Base-by-base conservation (phyloP, 2,797 vertebrate genomes). In the Garrulus glandarius region DNA sequence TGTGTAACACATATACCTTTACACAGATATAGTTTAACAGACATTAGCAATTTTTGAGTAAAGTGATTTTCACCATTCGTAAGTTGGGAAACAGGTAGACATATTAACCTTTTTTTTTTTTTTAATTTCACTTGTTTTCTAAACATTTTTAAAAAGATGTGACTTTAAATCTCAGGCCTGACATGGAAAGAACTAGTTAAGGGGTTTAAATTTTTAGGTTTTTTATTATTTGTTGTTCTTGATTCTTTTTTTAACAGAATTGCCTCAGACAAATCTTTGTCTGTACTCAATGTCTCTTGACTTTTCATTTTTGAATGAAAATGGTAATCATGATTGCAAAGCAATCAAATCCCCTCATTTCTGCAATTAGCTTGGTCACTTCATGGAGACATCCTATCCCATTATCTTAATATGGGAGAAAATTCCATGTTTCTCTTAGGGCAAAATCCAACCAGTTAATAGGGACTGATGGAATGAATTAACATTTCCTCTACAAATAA, bases 221-320 rank as follows among this genome's bases (percentile, higher is more conserved):
- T 65, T 84, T 39, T n/a, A 46, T 67, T 68, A 55, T 74, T 78
- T 59, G 26, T 49, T 67, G 20, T 53, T 47, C 15, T 14, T 60
- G 6, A 19, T 30, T 13, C 7, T 11, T 79, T 75, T 76, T 55
- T 37, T 3, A 53, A 79, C 23, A 72, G 63, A 49, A 85, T 52
- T 9, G 59, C 36, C 20, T 91, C 74, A 47, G 55, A 74, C 16
- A 65, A 82, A 41, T 47, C 19, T 65, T 75, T n/a, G 13, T 27
- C 37, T 52, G 8, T 43, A 39, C 57, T 32, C 34, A 13, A 44
- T 67, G 50, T 18, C 26, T 92, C 63, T 77, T 30, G 37, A 32
- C 21, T 75, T 60, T 41, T 79, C 8, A 49, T 29, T 82, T 87
- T 82, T 70, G 37, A 81, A 70, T 69, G 24, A 59, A 86, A 95